Conservation (phyloP, 2,797 vertebrate species). For the Gouania willdenowi region DNA sequence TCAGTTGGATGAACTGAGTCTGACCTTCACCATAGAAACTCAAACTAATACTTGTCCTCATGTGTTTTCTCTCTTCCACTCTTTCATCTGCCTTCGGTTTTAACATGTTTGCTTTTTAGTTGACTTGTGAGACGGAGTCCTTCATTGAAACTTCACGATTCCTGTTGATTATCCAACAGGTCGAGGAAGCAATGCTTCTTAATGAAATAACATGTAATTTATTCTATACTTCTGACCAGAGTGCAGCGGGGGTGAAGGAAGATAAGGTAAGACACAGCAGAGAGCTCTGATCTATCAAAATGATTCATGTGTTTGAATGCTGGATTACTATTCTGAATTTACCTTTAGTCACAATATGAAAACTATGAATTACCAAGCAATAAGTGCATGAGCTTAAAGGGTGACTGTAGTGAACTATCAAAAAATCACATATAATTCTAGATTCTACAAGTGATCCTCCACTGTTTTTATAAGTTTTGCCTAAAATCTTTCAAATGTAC, state of each 20-base stretch:
- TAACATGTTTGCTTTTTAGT: conserved; percentile 76
- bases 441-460: too few relatives aligned
- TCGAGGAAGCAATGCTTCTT: conserved; percentile 84
- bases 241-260: conserved; percentile 79
- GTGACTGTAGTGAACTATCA: too few relatives aligned
- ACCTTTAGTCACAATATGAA: too few relatives aligned
- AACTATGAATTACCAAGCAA: too few relatives aligned
- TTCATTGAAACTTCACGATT: conserved; percentile 80
- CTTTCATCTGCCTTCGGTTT: conserved; percentile 71
- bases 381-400: too few relatives aligned
- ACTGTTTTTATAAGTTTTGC: too few relatives aligned
- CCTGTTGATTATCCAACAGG: conserved; percentile 84
- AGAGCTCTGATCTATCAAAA: background rate
- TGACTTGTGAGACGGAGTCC: conserved; percentile 70
- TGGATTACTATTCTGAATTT: too few relatives aligned
- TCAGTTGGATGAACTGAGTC: too few relatives aligned
- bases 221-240: conserved; percentile 87
- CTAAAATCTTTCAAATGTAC: too few relatives aligned
- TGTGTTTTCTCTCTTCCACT: conserved; percentile 64
- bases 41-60: conserved; percentile 28
- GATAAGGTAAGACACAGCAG: conserved; percentile 69
- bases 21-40: conserved; percentile 58
- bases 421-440: too few relatives aligned
- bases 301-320: background rate
- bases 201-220: conserved; percentile 84